Conservation (phyloP, 2,113 vertebrate species). For the Sander lucioperca region DNA sequence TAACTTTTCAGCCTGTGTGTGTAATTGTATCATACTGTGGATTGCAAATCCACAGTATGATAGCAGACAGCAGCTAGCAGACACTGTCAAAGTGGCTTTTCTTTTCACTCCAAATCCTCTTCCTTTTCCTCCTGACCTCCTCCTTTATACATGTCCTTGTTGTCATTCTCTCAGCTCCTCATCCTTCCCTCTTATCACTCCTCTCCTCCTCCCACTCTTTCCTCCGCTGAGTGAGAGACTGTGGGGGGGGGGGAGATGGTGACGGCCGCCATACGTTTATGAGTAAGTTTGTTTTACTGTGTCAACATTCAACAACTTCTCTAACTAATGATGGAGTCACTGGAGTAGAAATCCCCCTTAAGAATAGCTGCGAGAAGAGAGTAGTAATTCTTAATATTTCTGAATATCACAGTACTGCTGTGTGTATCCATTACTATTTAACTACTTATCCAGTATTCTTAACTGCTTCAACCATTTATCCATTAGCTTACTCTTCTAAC, state of each 20-base stretch:
- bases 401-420: background rate
- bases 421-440: background rate
- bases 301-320: constrained; percentile 48
- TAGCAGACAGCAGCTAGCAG: constrained; percentile 2
- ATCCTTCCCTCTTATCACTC: constrained; percentile 36
- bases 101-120: constrained; percentile 29
- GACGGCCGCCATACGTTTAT: constrained; percentile 16
- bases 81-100: constrained; percentile 35
- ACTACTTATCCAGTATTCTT: too few species aligned
- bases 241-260: constrained; percentile 9
- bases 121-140: constrained; percentile 27
- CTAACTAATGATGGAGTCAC: constrained; percentile 27
- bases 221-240: constrained; percentile 48
- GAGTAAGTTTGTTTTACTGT: constrained; percentile 51
- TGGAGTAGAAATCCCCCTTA: background rate
- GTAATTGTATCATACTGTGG: too few species aligned
- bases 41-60: too few species aligned
- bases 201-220: constrained; percentile 57
- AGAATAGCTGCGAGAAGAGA: constrained; percentile 2
- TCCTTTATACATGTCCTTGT: constrained; percentile 12
- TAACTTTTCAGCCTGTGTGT: background rate
- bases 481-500: background rate
- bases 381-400: background rate
- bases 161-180: constrained; percentile 14
- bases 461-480: background rate